These are phyloP conservation scores for Agrochola lota DNA, from an alignment of 2,888 invertebrate genomes.

Conservation along the genomic window DNA sequence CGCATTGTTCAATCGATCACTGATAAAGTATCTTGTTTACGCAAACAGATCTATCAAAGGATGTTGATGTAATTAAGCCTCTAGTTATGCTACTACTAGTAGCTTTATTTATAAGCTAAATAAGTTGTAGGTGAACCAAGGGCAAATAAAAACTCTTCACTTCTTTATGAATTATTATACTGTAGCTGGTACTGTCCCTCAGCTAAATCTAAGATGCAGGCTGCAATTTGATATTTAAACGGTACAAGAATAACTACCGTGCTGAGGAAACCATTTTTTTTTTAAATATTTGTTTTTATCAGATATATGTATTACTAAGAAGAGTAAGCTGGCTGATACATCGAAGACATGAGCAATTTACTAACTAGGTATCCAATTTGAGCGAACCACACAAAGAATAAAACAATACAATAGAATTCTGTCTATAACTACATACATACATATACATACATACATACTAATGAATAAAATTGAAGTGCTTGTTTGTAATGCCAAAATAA, in stretches of 20 bases:
- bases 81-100: background rate
- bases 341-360: background rate
- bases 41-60: background rate
- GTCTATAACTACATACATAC: too few species aligned
- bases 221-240: too few species aligned
- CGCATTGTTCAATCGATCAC: background rate
- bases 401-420: constrained; percentile 1
- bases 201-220: background rate
- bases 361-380: background rate
- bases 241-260: background rate
- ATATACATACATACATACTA: too few species aligned
- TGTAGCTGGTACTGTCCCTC: background rate
- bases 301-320: background rate
- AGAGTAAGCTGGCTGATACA: background rate
- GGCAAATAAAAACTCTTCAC: background rate
- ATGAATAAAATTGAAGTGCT: too few species aligned
- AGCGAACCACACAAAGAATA: background rate
- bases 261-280: background rate
- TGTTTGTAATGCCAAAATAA: too few species aligned
- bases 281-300: background rate
- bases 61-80: too few species aligned
- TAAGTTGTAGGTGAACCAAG: background rate
- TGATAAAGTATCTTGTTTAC: background rate
- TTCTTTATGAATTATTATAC: background rate
- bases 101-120: background rate